A percentile compares a stretch with the other conserved stretches of the same genome.
These are phyloP conservation scores for Hozukius guyotensis DNA, from an alignment of 2,797 vertebrate genomes.

Conservation along the genomic window DNA sequence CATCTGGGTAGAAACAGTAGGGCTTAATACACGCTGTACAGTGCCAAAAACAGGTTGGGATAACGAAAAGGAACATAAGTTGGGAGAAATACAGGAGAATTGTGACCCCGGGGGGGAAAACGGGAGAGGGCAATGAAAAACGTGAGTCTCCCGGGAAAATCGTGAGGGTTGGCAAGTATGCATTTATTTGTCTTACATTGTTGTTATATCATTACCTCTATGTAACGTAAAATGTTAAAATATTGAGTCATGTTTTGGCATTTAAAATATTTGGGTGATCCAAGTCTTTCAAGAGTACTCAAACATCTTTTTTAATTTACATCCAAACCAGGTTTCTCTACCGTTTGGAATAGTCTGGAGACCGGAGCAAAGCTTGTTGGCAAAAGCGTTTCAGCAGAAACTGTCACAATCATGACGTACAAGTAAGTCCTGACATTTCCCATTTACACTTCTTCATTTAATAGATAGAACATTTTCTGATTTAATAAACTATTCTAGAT, in stretches of 20 bases:
- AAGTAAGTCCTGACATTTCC: slow-evolving; percentile 86
- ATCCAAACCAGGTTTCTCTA: slow-evolving; percentile 86
- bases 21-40: too few relatives aligned
- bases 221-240: background rate
- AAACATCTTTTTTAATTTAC: background rate
- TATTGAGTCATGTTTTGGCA: background rate
- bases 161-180: too few relatives aligned
- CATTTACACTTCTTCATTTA: background rate
- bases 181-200: background rate
- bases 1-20: too few relatives aligned
- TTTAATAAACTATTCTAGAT: background rate
- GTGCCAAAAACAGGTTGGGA: too few relatives aligned
- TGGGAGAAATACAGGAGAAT: too few relatives aligned
- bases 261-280: background rate
- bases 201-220: background rate
- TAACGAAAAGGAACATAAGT: too few relatives aligned
- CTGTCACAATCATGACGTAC: slow-evolving; percentile 90
- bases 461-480: background rate
- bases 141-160: too few relatives aligned
- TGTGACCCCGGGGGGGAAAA: too few relatives aligned
- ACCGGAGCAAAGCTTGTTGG: slow-evolving; percentile 90
- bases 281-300: background rate
- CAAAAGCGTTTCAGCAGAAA: slow-evolving; percentile 91
- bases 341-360: slow-evolving; percentile 94
- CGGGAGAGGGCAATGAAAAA: too few relatives aligned